These are phyloP conservation scores for Mylabris phalerata DNA, from an alignment of 1,140 invertebrate species.

Conservation along the genomic window DNA sequence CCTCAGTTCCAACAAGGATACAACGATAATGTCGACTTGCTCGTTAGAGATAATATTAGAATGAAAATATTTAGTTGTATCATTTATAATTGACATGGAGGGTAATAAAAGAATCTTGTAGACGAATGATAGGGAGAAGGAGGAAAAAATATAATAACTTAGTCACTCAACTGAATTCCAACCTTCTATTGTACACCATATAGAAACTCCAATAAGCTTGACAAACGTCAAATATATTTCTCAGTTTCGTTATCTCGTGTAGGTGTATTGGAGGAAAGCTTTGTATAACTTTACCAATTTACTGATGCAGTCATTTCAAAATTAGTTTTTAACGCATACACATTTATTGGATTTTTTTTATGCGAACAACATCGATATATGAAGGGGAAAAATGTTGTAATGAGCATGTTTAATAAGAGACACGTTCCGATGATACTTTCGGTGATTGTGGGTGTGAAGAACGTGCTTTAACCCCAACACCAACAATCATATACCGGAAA, in stretches of 20 bases:
- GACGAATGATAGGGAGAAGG: too few relatives aligned
- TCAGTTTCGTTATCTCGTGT: background rate
- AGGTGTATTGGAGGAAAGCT: background rate
- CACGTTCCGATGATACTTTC: too few relatives aligned
- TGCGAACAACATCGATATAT: background rate
- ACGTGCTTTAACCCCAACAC: too few relatives aligned
- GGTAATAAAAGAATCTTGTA: too few relatives aligned
- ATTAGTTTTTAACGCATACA: slow-evolving; percentile 3
- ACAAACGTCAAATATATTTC: background rate
- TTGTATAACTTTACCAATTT: slow-evolving; percentile 21
- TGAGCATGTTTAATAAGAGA: too few relatives aligned
- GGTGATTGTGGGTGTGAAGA: too few relatives aligned
- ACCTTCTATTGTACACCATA: background rate
- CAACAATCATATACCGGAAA: too few relatives aligned
- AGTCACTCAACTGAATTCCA: background rate
- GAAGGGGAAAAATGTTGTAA: background rate
- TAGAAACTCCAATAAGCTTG: background rate
- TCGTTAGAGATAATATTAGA: too few relatives aligned
- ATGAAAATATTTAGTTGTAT: too few relatives aligned
- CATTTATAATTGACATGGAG: too few relatives aligned
- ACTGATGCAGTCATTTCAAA: slow-evolving; percentile 23
- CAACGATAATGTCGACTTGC: too few relatives aligned
- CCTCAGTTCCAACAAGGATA: slow-evolving; percentile 18
- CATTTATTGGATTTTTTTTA: background rate
- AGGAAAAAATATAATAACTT: too few relatives aligned